Evolutionary conservation across 1,140 invertebrate genomes (phyloP).

Genomic region (Zaprionus nigranus): DNA sequence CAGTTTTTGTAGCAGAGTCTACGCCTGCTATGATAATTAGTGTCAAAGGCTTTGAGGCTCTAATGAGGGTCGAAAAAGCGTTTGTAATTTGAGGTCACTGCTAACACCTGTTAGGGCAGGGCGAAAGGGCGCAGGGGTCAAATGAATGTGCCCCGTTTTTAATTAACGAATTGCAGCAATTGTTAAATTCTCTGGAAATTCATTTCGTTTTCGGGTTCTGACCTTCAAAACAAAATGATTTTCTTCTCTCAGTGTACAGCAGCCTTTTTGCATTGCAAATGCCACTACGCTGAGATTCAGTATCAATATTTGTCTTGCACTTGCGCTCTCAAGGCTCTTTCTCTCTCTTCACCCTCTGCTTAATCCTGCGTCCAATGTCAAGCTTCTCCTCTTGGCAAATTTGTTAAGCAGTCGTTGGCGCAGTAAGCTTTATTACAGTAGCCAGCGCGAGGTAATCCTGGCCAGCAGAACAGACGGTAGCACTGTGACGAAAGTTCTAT

Average conservation of each 20-base stretch:
- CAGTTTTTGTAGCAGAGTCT: background rate
- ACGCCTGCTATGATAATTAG: conserved; percentile 11
- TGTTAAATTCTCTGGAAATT: background rate
- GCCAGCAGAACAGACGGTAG: no score
- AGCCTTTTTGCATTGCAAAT: background rate
- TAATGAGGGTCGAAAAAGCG: conserved; percentile 19
- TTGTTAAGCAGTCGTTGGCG: conserved; percentile 3
- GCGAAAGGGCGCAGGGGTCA: background rate
- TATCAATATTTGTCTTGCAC: conserved; percentile 20
- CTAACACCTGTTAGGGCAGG: background rate
- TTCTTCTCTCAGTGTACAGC: background rate
- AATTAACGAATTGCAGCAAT: background rate
- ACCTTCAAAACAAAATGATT: background rate
- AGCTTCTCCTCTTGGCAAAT: background rate
- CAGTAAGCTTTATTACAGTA: conserved; percentile 27
- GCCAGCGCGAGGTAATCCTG: conserved; percentile 9
- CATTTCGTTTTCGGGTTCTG: background rate
- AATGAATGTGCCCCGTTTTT: background rate
- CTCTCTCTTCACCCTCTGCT: background rate
- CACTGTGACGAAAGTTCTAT: background rate
- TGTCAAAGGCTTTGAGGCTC: background rate
- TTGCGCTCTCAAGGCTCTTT: background rate
- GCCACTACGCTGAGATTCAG: background rate
- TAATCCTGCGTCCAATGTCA: background rate
- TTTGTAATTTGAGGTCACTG: conserved; percentile 1